Conservation (phyloP, 2,113 vertebrate genomes). For the Pygoscelis antarcticus region DNA sequence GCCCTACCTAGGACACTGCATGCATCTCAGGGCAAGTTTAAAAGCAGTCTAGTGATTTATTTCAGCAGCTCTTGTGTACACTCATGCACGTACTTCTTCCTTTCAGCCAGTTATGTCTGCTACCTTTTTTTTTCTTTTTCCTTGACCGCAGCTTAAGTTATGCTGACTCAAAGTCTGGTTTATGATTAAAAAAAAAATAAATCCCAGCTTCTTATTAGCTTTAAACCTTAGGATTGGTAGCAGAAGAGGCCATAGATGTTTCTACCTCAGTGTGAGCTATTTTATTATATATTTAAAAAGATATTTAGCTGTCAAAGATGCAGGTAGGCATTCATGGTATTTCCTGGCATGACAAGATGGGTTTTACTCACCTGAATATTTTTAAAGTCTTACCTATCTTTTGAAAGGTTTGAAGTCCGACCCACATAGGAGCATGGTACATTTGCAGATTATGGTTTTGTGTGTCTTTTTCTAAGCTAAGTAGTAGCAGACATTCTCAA, state of each 20-base stretch:
- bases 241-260: neutral
- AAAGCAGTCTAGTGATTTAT: neutral
- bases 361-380: neutral
- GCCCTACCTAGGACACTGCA: neutral
- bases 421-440: neutral
- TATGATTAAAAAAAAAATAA: neutral
- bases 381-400: neutral
- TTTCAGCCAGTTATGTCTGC: neutral
- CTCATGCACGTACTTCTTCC: neutral
- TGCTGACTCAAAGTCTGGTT: neutral
- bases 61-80: neutral
- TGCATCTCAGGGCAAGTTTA: neutral
- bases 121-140: neutral
- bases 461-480: neutral
- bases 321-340: neutral
- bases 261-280: neutral
- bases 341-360: neutral
- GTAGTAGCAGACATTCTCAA: neutral
- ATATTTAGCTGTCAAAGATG: neutral
- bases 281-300: neutral
- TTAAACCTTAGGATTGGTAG: neutral
- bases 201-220: neutral
- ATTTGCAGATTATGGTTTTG: neutral
- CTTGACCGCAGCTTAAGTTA: neutral
- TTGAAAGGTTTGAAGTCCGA: neutral